Evolutionary conservation across 2,888 invertebrate species (phyloP).

Genomic region (Andrena bicolor): DNA sequence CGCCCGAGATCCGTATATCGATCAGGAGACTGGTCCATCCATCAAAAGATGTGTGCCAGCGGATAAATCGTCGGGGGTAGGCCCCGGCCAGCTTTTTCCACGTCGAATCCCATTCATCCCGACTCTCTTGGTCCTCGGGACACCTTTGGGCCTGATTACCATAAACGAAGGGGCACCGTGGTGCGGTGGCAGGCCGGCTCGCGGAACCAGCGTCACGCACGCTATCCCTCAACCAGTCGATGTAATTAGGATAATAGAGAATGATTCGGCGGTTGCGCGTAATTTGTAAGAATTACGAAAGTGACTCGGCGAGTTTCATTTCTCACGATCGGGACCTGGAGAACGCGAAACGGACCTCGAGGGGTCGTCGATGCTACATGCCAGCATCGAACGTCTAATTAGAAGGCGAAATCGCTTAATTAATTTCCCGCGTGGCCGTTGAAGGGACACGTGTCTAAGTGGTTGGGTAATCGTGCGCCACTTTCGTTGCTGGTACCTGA

Average conservation of each 20-base stretch:
- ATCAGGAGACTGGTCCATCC: conserved; percentile 14
- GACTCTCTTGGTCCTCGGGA: neutral
- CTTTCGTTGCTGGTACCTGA: conserved; percentile 17
- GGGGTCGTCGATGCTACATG: neutral
- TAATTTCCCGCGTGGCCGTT: neutral
- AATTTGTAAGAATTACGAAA: conserved; percentile 5
- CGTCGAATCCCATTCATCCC: conserved; percentile 34
- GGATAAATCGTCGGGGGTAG: conserved; percentile 19
- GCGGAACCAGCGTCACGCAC: conserved; percentile 4
- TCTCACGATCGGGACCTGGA: conserved; percentile 6
- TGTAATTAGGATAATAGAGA: conserved; percentile 48
- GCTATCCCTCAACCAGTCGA: conserved; percentile 7
- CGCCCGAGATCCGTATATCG: conserved; percentile 14
- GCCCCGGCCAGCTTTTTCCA: neutral
- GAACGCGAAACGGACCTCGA: no score
- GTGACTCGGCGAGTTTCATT: neutral
- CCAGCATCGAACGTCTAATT: conserved; percentile 8
- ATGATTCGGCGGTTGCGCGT: conserved; percentile 14
- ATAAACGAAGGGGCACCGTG: conserved; percentile 22
- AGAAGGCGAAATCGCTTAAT: neutral
- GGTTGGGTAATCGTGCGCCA: conserved; percentile 22
- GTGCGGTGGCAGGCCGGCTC: neutral
- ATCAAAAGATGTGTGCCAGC: conserved; percentile 37
- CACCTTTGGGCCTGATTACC: conserved; percentile 21
- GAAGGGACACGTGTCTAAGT: conserved; percentile 2